phyloP scores from a whole-genome alignment of 1,140 invertebrate genomes.

The Lordiphosa clarofinis region DNA sequence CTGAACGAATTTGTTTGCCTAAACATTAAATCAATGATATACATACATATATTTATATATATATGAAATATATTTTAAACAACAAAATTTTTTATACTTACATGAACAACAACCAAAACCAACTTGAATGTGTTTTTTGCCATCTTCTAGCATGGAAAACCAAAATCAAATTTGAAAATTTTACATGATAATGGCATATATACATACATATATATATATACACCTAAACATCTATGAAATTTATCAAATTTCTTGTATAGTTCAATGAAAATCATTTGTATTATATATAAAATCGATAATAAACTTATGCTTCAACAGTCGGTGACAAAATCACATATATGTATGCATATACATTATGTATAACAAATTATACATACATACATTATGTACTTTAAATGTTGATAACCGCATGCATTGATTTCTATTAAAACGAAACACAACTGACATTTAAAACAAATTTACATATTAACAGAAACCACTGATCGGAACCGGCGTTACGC shows the following conservation, averaged over 20 bases:
- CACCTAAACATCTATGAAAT: conserved; percentile 40
- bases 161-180: conserved; percentile 50
- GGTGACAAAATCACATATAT: conserved; percentile 4
- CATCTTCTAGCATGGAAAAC: conserved; percentile 48
- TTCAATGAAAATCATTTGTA: conserved; percentile 68
- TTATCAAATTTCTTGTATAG: conserved; percentile 69
- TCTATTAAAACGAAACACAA: conserved; percentile 33
- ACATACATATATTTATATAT: conserved; percentile 45
- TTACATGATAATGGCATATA: conserved; percentile 30
- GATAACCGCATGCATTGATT: conserved; percentile 55
- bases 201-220: neutral
- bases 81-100: conserved; percentile 73
- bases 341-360: conserved; percentile 35
- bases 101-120: conserved; percentile 53
- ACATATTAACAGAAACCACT: conserved; percentile 46
- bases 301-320: neutral
- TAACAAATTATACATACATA: conserved; percentile 63
- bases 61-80: conserved; percentile 61
- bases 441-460: conserved; percentile 24
- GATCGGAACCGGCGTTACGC: conserved; percentile 5
- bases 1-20: conserved; percentile 56
- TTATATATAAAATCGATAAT: conserved; percentile 58
- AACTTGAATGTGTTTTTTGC: conserved; percentile 57
- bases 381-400: conserved; percentile 65
- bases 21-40: conserved; percentile 41